Evolutionary conservation across 1,140 invertebrate genomes (phyloP).

Genomic region (Drosophila carrolli): DNA sequence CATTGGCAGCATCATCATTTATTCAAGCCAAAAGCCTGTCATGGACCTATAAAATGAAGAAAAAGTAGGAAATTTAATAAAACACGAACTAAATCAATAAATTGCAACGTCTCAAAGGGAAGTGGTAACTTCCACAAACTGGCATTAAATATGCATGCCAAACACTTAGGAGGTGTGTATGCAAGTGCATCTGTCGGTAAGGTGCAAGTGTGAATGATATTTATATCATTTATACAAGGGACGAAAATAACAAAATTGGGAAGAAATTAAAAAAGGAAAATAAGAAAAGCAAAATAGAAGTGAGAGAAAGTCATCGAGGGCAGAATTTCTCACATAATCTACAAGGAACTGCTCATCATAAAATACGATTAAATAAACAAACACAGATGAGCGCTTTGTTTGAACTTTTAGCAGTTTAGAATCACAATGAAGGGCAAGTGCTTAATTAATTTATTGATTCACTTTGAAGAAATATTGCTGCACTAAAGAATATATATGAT

Average conservation of each 20-base stretch:
- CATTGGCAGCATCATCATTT: conserved; percentile 58
- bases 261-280: conserved; percentile 1
- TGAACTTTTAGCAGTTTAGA: background rate
- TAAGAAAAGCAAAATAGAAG: background rate
- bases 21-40: conserved; percentile 47
- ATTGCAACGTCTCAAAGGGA: conserved; percentile 56
- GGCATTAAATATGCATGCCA: conserved; percentile 70
- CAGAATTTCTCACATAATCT: conserved; percentile 5
- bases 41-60: conserved; percentile 43
- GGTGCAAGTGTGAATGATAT: conserved; percentile 13
- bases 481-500: too few species aligned
- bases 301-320: background rate
- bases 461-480: too few species aligned
- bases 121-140: conserved; percentile 46
- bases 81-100: conserved; percentile 75
- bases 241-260: background rate
- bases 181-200: too few species aligned
- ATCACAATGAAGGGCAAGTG: background rate
- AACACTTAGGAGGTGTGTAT: conserved; percentile 25
- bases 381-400: background rate
- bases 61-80: conserved; percentile 62
- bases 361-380: conserved; percentile 25
- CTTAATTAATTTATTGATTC: background rate
- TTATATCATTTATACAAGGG: conserved; percentile 33
- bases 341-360: conserved; percentile 21